phyloP scores from a whole-genome alignment of 2,888 invertebrate species.

The Scaptodrosophila latifasciaeformis region DNA sequence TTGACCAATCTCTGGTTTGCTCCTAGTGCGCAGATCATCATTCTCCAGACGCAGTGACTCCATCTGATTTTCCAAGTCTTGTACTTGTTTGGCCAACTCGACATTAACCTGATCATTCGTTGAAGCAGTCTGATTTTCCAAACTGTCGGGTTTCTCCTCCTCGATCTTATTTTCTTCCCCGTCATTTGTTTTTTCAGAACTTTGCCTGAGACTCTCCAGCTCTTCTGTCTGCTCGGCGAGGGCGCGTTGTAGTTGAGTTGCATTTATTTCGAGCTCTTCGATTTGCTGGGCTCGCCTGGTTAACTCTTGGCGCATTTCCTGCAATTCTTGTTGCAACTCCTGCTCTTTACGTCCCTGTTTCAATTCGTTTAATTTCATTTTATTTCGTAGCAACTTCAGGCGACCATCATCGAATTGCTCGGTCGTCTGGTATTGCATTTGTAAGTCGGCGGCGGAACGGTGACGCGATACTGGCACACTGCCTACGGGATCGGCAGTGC shows the following conservation, averaged over 20 bases:
- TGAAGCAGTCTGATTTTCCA: slow-evolving; percentile 16
- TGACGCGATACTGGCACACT: slow-evolving; percentile 60
- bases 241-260: no score
- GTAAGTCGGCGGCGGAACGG: slow-evolving; percentile 71
- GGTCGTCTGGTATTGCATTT: slow-evolving; percentile 38
- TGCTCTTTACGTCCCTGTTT: slow-evolving; percentile 65
- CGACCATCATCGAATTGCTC: slow-evolving; percentile 71
- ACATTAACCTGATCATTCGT: slow-evolving; percentile 56
- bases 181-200: no score
- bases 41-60: slow-evolving; percentile 20
- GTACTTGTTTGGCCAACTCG: slow-evolving; percentile 70
- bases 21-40: slow-evolving; percentile 20
- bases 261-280: slow-evolving; percentile 86
- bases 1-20: slow-evolving; percentile 76
- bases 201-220: no score
- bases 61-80: slow-evolving; percentile 50
- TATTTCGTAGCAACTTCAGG: slow-evolving; percentile 69
- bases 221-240: no score
- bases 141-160: no score
- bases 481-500: slow-evolving; percentile 33
- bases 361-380: slow-evolving; percentile 60
- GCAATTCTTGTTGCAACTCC: slow-evolving; percentile 56
- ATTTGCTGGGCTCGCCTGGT: slow-evolving; percentile 80
- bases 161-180: no score
- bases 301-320: slow-evolving; percentile 45